Conservation (phyloP, 1,140 invertebrate species). For the Drosophila miranda region DNA sequence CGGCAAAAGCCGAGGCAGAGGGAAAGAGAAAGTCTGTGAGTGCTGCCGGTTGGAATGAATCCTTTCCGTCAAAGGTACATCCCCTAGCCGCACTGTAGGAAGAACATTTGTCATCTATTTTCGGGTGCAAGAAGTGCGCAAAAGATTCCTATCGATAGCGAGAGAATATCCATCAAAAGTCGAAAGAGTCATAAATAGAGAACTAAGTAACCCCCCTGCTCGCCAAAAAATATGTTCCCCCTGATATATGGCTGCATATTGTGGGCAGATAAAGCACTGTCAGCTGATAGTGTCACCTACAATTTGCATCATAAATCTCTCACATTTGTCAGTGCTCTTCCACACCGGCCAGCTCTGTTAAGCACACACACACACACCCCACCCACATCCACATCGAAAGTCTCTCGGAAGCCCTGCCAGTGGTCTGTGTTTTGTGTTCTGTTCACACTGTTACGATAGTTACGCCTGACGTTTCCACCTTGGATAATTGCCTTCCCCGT, state of each 20-base stretch:
- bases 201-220: slow-evolving; percentile 2
- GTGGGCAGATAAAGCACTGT: slow-evolving; percentile 37
- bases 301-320: slow-evolving; percentile 37
- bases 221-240: slow-evolving; percentile 1
- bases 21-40: slow-evolving; percentile 8
- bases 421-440: no score
- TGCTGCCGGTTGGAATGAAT: slow-evolving; percentile 1
- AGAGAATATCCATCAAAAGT: slow-evolving; percentile 31
- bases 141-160: slow-evolving; percentile 8
- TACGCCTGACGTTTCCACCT: no score
- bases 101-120: background rate
- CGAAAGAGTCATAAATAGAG: slow-evolving; percentile 24
- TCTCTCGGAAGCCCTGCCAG: no score
- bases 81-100: no score
- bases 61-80: background rate
- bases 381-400: no score
- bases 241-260: slow-evolving; percentile 32
- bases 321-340: slow-evolving; percentile 11
- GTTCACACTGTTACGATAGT: no score
- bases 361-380: no score
- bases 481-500: slow-evolving; percentile 13
- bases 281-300: slow-evolving; percentile 50
- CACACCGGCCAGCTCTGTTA: no score
- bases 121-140: slow-evolving; percentile 32
- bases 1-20: slow-evolving; percentile 13